Conservation (phyloP, 2,113 vertebrate species). For the Corvus cornix region DNA sequence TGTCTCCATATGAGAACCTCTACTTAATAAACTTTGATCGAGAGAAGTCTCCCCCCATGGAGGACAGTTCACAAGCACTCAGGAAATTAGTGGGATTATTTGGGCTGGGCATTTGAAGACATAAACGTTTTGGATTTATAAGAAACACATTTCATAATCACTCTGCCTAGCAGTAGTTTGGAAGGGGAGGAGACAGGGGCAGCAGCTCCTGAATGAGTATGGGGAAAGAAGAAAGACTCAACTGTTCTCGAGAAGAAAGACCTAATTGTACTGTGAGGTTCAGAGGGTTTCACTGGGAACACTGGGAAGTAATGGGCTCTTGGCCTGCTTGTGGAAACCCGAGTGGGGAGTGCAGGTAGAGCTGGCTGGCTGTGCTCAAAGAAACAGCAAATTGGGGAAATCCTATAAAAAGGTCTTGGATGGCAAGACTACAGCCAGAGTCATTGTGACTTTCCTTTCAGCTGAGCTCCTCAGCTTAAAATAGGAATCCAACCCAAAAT, state of each 20-base stretch:
- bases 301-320: slow-evolving; percentile 1
- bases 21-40: slow-evolving; percentile 57
- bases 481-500: neutral
- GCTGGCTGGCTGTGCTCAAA: neutral
- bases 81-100: slow-evolving; percentile 73
- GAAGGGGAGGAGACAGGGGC: slow-evolving; percentile 38
- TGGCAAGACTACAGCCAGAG: neutral
- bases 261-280: slow-evolving; percentile 29
- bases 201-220: slow-evolving; percentile 38
- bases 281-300: slow-evolving; percentile 37
- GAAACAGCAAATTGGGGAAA: neutral
- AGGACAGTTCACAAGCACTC: slow-evolving; percentile 50
- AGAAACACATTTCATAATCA: slow-evolving; percentile 69
- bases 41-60: slow-evolving; percentile 33
- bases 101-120: slow-evolving; percentile 46
- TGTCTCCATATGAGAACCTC: slow-evolving; percentile 51
- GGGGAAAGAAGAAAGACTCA: slow-evolving; percentile 39
- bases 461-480: neutral
- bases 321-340: neutral
- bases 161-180: slow-evolving; percentile 45
- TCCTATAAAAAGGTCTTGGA: neutral
- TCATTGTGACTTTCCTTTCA: neutral
- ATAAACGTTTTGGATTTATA: slow-evolving; percentile 62
- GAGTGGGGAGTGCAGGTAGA: neutral
- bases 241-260: slow-evolving; percentile 51